A percentile compares a stretch with the other conserved stretches of the same genome.
These are phyloP conservation scores for Ceramica pisi DNA, from an alignment of 2,888 invertebrate genomes.

Conservation along the genomic window DNA sequence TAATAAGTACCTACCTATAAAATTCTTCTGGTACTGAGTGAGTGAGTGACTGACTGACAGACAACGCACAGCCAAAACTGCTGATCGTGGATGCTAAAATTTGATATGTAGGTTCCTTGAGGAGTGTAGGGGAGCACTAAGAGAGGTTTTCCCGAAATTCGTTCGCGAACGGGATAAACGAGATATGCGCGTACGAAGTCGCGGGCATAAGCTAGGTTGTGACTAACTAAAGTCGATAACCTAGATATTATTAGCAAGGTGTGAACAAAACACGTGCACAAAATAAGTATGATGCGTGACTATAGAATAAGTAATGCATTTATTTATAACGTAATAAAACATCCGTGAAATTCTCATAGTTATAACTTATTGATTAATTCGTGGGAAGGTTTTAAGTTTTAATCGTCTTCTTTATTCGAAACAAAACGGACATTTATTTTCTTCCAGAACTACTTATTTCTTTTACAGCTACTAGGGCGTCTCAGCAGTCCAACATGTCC, in stretches of 20 bases:
- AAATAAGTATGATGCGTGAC: neutral
- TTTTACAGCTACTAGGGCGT: slow-evolving; percentile 34
- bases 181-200: no score
- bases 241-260: neutral
- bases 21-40: no score
- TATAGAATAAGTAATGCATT: slow-evolving; percentile 9
- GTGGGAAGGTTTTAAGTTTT: neutral
- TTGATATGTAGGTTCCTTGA: no score
- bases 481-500: slow-evolving; percentile 43
- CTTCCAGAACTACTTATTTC: neutral
- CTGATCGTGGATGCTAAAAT: no score
- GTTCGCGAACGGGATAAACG: no score
- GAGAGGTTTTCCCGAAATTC: no score
- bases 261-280: slow-evolving; percentile 15
- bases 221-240: neutral
- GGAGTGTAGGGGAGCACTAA: no score
- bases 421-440: no score
- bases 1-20: no score
- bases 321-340: neutral
- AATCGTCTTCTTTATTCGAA: neutral
- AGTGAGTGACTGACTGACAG: no score
- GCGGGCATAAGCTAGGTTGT: no score
- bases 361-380: neutral
- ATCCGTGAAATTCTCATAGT: slow-evolving; percentile 3
- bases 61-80: no score